Evolutionary conservation across 1,140 invertebrate genomes (phyloP).

Genomic region (Littorina saxatilis): DNA sequence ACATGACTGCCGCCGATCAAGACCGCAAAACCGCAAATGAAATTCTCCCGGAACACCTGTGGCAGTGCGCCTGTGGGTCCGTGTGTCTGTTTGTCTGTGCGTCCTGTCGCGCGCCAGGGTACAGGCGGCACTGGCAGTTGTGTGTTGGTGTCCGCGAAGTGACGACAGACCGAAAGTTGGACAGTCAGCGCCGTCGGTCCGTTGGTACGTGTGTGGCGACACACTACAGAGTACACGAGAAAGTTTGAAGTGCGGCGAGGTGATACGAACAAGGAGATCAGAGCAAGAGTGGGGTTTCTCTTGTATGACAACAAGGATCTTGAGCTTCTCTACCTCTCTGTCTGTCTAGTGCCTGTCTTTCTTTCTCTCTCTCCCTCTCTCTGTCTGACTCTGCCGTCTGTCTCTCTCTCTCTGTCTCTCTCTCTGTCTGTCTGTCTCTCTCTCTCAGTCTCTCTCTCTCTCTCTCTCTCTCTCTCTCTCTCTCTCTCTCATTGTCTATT

Average conservation of each 20-base stretch:
- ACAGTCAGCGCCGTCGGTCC: not conserved
- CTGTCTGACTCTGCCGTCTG: not conserved
- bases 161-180: not conserved
- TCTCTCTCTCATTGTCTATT: no score
- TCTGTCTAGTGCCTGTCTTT: not conserved
- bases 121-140: no score
- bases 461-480: not conserved
- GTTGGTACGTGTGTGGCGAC: not conserved
- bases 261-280: not conserved
- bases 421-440: not conserved
- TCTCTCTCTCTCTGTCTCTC: conserved; percentile 1
- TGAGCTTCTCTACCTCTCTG: not conserved
- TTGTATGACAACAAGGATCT: no score
- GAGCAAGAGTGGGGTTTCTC: not conserved
- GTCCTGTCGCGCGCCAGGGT: no score
- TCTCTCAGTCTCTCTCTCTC: not conserved
- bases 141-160: no score
- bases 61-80: no score
- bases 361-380: not conserved
- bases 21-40: no score
- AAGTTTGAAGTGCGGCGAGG: not conserved
- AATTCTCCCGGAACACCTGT: no score
- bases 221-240: not conserved
- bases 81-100: no score
- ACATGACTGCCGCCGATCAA: no score